A percentile compares a stretch with the other conserved stretches of the same genome.
These are phyloP conservation scores for Hemicrepidius hirtus DNA, from an alignment of 2,888 invertebrate species.

Conservation along the genomic window DNA sequence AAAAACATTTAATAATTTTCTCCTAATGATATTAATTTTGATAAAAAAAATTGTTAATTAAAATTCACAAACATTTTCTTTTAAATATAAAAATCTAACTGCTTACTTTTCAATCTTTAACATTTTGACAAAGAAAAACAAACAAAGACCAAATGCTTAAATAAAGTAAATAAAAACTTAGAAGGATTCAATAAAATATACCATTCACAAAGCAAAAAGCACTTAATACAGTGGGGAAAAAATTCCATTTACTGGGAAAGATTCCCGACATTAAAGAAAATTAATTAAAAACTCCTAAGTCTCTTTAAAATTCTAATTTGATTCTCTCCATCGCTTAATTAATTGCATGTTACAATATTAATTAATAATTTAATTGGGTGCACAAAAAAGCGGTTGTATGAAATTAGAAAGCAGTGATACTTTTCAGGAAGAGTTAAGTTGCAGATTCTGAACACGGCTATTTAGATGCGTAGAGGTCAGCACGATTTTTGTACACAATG, in stretches of 20 bases:
- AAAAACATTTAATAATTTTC: background rate
- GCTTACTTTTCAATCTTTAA: no score
- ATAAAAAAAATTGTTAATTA: no score
- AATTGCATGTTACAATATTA: constrained; percentile 32
- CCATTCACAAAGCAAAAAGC: constrained; percentile 24
- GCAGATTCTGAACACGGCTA: constrained; percentile 28
- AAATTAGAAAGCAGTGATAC: constrained; percentile 1
- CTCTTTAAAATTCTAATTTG: constrained; percentile 32
- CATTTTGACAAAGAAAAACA: background rate
- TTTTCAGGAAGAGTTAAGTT: constrained; percentile 19
- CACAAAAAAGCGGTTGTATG: constrained; percentile 13
- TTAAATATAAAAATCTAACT: no score
- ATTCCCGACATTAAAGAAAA: constrained; percentile 16
- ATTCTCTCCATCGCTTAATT: constrained; percentile 27
- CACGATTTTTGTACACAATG: constrained; percentile 39
- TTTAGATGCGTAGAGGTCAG: constrained; percentile 25
- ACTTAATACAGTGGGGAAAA: constrained; percentile 20
- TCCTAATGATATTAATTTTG: no score
- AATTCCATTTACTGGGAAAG: constrained; percentile 1
- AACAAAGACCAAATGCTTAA: background rate
- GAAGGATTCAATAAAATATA: constrained; percentile 8
- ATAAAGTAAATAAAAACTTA: background rate
- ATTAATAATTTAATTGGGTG: constrained; percentile 29
- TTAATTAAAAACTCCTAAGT: constrained; percentile 32
- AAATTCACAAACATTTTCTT: no score